Conservation (phyloP, 2,797 vertebrate species). For the Cetoscarus ocellatus region DNA sequence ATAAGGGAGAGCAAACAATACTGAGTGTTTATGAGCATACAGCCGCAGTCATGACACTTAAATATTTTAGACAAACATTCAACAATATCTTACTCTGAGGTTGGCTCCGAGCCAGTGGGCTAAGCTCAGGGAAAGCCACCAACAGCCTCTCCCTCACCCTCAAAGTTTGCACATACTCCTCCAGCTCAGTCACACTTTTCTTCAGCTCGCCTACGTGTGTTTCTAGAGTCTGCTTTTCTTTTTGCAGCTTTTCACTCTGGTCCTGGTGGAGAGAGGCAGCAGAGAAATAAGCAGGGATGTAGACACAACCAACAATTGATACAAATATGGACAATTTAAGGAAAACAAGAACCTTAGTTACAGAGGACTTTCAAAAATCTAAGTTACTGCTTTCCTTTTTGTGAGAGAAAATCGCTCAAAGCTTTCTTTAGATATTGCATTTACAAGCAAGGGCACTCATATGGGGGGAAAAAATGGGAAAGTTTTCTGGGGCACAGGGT, state of each 20-base stretch:
- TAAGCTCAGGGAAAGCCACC: constrained; percentile 93
- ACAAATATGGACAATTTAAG: too few relatives aligned
- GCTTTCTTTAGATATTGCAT: too few relatives aligned
- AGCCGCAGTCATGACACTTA: not conserved
- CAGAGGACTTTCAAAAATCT: too few relatives aligned
- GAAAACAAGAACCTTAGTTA: too few relatives aligned
- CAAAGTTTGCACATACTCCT: constrained; percentile 71
- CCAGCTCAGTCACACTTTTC: constrained; percentile 71
- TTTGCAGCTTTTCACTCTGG: constrained; percentile 70
- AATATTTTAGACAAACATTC: not conserved
- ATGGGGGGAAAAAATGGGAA: too few relatives aligned
- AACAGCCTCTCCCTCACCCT: constrained; percentile 87
- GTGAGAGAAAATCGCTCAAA: too few relatives aligned
- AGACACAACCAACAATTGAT: not conserved
- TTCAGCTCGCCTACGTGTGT: constrained; percentile 70
- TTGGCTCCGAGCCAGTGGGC: constrained; percentile 60
- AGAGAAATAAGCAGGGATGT: not conserved
- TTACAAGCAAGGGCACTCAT: too few relatives aligned
- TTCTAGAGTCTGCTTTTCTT: constrained; percentile 85
- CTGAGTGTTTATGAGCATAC: not conserved
- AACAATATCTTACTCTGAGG: constrained; percentile 86
- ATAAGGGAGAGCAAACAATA: not conserved
- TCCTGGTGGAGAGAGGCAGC: constrained; percentile 76
- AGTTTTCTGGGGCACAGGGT: too few relatives aligned
- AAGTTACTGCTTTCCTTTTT: too few relatives aligned